Percentiles rank a stretch among this genome's conserved stretches.
phyloP scores from a whole-genome alignment of 2,888 invertebrate genomes.

The Corythucha ciliata region DNA sequence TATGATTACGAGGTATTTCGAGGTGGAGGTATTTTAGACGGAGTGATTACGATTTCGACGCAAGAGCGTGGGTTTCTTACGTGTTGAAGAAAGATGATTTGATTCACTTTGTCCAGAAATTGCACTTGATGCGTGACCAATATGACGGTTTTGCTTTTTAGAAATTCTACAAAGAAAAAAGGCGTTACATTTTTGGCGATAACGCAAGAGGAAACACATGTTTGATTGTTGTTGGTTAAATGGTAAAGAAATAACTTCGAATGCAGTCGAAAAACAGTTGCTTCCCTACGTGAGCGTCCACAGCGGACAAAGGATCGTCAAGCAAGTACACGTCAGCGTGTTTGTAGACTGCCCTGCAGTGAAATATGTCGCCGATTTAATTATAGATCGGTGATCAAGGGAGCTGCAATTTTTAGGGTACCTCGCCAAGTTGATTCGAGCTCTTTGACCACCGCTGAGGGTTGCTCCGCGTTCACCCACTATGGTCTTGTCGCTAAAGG shows the following conservation, averaged over 20 bases:
- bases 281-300: conserved; percentile 66
- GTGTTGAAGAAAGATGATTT: conserved; percentile 55
- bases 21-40: too few relatives aligned
- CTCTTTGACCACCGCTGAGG: conserved; percentile 79
- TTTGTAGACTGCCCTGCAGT: conserved; percentile 64
- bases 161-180: conserved; percentile 42
- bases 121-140: conserved; percentile 80
- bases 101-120: conserved; percentile 56
- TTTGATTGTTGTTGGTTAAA: too few relatives aligned
- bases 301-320: conserved; percentile 72
- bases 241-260: conserved; percentile 39
- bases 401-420: too few relatives aligned
- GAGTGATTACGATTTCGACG: too few relatives aligned
- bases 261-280: conserved; percentile 68
- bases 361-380: too few relatives aligned
- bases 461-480: conserved; percentile 81
- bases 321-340: conserved; percentile 66
- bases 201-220: too few relatives aligned
- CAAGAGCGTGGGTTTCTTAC: too few relatives aligned
- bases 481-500: conserved; percentile 73
- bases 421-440: conserved; percentile 51
- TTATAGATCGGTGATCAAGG: too few relatives aligned
- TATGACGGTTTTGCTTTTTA: conserved; percentile 58
- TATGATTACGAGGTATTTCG: too few relatives aligned
- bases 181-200: neutral